phyloP scores from a whole-genome alignment of 2,888 invertebrate species.

The Plutella xylostella region DNA sequence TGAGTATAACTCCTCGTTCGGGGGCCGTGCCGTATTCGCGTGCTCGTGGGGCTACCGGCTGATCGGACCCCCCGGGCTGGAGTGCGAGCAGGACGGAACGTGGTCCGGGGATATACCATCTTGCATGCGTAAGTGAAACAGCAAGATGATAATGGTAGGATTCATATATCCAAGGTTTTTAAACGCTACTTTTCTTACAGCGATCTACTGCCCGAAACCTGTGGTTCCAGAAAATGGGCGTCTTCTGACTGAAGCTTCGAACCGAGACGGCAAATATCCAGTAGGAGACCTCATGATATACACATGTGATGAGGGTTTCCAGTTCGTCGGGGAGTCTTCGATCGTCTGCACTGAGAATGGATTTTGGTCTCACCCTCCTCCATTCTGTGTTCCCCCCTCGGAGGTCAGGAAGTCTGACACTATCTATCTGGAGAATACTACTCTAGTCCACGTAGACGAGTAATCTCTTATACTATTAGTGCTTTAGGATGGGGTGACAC shows the following conservation, averaged over 20 bases:
- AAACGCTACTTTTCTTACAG: conserved; percentile 69
- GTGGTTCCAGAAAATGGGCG: conserved; percentile 77
- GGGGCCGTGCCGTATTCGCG: conserved; percentile 83
- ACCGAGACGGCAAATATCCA: conserved; percentile 72
- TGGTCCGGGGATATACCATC: conserved; percentile 84
- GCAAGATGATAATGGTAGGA: no score
- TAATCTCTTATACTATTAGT: no score
- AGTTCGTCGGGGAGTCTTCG: conserved; percentile 78
- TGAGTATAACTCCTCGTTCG: conserved; percentile 84
- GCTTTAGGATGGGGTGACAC: no score
- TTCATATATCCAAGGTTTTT: no score
- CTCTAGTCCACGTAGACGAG: conserved; percentile 44
- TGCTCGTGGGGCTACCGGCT: conserved; percentile 88
- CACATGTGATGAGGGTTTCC: conserved; percentile 50
- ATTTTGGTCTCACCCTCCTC: conserved; percentile 89
- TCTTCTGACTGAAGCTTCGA: conserved; percentile 43
- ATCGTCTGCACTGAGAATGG: conserved; percentile 90
- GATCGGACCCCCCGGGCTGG: conserved; percentile 80
- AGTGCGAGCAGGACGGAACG: conserved; percentile 81
- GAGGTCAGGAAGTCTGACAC: conserved; percentile 44
- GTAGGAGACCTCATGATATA: conserved; percentile 87
- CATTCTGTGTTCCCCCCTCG: conserved; percentile 74
- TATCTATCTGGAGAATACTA: conserved; percentile 51
- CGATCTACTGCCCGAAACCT: conserved; percentile 85
- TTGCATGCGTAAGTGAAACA: conserved; percentile 75